phyloP scores from a whole-genome alignment of 2,888 invertebrate genomes.

The Drosophila kambysellisi region DNA sequence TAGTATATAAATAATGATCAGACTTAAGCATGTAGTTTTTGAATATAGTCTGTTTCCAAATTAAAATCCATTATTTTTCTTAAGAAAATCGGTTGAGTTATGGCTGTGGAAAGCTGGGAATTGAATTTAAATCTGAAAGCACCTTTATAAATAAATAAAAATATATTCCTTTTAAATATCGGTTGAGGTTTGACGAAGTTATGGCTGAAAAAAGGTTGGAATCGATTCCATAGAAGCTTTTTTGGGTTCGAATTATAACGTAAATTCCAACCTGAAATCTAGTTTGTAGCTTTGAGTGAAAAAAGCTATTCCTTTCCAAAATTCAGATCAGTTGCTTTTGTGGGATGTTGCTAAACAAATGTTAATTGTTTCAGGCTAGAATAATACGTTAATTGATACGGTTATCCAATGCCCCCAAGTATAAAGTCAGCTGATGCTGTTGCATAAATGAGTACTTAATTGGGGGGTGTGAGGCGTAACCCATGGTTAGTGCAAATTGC shows the following conservation, averaged over 20 bases:
- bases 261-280: background rate
- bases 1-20: constrained; percentile 5
- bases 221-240: too few species aligned
- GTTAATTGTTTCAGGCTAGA: too few species aligned
- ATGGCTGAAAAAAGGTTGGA: background rate
- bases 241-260: background rate
- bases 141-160: background rate
- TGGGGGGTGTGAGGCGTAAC: constrained; percentile 21
- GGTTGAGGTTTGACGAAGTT: background rate
- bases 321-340: background rate
- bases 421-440: background rate
- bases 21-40: background rate
- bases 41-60: background rate
- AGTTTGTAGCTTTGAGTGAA: background rate
- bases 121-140: background rate
- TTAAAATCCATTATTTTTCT: background rate
- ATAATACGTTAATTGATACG: background rate
- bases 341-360: background rate
- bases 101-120: background rate
- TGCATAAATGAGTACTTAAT: background rate
- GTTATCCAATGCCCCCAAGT: background rate
- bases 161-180: background rate
- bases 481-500: constrained; percentile 74
- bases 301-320: too few species aligned
- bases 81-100: background rate